Percentiles rank a stretch among this genome's conserved stretches.
Conservation (phyloP, 1,140 invertebrate species). For the Drosophila santomea region DNA sequence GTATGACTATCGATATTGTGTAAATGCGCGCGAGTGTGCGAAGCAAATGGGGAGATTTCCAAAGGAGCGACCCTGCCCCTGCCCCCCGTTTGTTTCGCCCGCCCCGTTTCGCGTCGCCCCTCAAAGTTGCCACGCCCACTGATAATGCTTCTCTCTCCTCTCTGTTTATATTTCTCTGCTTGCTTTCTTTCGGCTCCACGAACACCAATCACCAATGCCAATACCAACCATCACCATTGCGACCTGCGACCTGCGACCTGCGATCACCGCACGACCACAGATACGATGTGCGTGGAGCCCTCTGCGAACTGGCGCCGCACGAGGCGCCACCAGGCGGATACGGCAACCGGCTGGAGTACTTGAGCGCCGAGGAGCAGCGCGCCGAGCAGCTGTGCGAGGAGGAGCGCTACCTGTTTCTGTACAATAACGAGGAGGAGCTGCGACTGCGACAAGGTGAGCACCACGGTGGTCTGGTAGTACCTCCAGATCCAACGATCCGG, state of each 20-base stretch:
- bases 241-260: background rate
- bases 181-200: conserved; percentile 61
- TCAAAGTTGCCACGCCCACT: conserved; percentile 26
- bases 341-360: conserved; percentile 88
- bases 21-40: conserved; percentile 30
- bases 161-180: conserved; percentile 72
- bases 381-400: conserved; percentile 95
- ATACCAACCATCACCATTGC: no score
- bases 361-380: conserved; percentile 92
- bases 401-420: conserved; percentile 94
- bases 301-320: conserved; percentile 90
- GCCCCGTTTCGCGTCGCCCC: conserved; percentile 10
- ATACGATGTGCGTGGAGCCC: conserved; percentile 96
- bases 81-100: conserved; percentile 16
- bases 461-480: background rate
- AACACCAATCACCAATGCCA: background rate
- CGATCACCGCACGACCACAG: conserved; percentile 85
- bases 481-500: background rate
- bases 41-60: conserved; percentile 15
- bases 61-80: background rate
- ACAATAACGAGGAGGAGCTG: conserved; percentile 94
- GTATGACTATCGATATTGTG: conserved; percentile 27
- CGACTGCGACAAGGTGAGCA: conserved; percentile 91
- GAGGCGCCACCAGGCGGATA: conserved; percentile 91
- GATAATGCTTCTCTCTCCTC: conserved; percentile 56